These are phyloP conservation scores for Crocuta crocuta DNA, from an alignment of 2,113 vertebrate species.

Conservation along the genomic window DNA sequence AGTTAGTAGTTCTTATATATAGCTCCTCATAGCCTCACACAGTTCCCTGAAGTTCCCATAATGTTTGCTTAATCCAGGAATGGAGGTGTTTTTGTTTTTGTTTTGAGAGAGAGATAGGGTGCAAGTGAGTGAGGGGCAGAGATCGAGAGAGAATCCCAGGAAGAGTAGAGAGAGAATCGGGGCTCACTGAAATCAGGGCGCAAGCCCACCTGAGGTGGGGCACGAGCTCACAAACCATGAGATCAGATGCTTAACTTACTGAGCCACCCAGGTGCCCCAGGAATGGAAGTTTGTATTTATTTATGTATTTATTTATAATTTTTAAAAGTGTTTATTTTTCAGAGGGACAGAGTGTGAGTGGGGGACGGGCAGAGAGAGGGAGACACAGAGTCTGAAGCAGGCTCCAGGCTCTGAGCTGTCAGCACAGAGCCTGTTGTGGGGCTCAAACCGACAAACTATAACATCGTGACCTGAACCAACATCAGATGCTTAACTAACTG, in stretches of 20 bases:
- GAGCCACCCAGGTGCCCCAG: too few relatives aligned
- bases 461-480: neutral
- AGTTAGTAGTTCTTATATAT: fast-evolving
- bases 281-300: too few relatives aligned
- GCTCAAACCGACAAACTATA: neutral
- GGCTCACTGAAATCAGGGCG: too few relatives aligned
- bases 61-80: too few relatives aligned
- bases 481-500: neutral
- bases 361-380: neutral
- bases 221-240: too few relatives aligned
- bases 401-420: neutral
- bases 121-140: neutral
- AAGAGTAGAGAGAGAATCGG: too few relatives aligned
- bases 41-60: neutral
- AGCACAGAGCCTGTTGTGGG: neutral
- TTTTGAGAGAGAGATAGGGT: neutral
- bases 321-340: neutral
- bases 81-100: neutral
- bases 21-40: neutral
- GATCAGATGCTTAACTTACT: too few relatives aligned
- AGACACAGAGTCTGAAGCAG: neutral
- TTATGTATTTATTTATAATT: too few relatives aligned
- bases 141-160: neutral
- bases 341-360: neutral
- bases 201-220: too few relatives aligned